Evolutionary conservation across 2,797 vertebrate species (phyloP), one percentile per base, ranked within the genome.

Genomic region (Acanthiza pusilla): DNA sequence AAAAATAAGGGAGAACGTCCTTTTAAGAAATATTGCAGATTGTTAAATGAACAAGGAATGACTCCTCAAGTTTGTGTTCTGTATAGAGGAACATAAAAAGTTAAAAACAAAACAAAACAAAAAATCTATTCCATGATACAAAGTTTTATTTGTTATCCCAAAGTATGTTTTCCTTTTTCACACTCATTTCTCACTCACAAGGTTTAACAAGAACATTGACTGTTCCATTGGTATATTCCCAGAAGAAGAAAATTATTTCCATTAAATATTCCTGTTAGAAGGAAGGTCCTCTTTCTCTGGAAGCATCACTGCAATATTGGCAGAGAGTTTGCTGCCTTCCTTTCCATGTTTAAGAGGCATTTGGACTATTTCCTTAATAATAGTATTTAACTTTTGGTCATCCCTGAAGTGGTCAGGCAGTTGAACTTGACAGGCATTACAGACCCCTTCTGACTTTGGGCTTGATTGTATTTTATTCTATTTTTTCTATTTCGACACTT

Each of bases 141-240:
- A 51, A 42, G 2, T 36, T n/a, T 29, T 2, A 17, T 53, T 51
- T 73, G 13, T 40, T 71, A 61, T 27, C 7, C 27, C 29, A 55
- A 61, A 32, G 20, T 34, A 6, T 61, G 14, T 47, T 70, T 54
- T 43, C 36, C 36, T 36, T 43, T 48, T 25, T 27, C 30, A 55
- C 8, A 6, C 20, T 70, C 40, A 38, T 30, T 48, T 38, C 70
- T 63, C 65, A 77, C 58, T 55, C 43, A 25, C 7, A 45, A 78
- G 17, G 48, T 89, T 76, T 92, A 90, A 66, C 5, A 43, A 87
- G 88, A 78, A 89, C 91, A 66, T 27, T 83, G 72, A 57, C 25
- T 50, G 29, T 16, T 66, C 4, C 20, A 43, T 74, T 58, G 3
- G 36, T 62, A 0, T n/a, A 26, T 42, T 7, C 22, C 4, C 20